Conservation (phyloP, 1,140 invertebrate genomes). For the Leptestheria dahalacensis region DNA sequence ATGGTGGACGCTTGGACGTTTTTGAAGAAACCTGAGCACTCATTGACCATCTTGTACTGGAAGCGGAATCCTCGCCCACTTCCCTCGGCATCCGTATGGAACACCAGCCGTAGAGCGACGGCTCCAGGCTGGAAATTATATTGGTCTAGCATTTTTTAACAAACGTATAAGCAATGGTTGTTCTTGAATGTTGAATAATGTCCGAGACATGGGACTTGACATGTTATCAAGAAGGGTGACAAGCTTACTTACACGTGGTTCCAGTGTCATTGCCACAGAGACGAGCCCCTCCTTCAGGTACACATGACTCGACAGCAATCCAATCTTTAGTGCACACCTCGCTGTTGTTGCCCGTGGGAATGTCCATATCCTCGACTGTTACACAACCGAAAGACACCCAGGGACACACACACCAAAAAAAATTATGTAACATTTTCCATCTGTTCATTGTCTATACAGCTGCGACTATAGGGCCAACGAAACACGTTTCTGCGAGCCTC, state of each 20-base stretch:
- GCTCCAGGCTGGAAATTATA: conserved; percentile 27
- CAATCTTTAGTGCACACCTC: conserved; percentile 27
- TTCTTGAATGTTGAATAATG: background rate
- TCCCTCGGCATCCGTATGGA: conserved; percentile 22
- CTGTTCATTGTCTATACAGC: background rate
- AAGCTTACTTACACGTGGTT: conserved; percentile 22
- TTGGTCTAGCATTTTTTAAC: conserved; percentile 21
- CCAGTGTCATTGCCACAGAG: conserved; percentile 27
- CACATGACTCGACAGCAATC: conserved; percentile 26
- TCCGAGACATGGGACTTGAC: no score
- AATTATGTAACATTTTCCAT: background rate
- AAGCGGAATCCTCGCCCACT: conserved; percentile 23
- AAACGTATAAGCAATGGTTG: background rate
- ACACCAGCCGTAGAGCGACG: conserved; percentile 24
- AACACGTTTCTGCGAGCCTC: no score
- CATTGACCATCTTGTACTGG: conserved; percentile 23
- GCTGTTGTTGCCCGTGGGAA: conserved; percentile 19
- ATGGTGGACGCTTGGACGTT: conserved; percentile 24
- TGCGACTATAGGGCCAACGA: no score
- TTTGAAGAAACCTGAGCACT: conserved; percentile 24
- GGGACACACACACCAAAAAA: no score
- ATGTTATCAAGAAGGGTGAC: background rate
- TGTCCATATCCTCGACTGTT: conserved; percentile 23
- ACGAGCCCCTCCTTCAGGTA: conserved; percentile 26
- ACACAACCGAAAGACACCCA: background rate